phyloP scores from a whole-genome alignment of 2,888 invertebrate genomes.

The Ryuthela nishihirai region DNA sequence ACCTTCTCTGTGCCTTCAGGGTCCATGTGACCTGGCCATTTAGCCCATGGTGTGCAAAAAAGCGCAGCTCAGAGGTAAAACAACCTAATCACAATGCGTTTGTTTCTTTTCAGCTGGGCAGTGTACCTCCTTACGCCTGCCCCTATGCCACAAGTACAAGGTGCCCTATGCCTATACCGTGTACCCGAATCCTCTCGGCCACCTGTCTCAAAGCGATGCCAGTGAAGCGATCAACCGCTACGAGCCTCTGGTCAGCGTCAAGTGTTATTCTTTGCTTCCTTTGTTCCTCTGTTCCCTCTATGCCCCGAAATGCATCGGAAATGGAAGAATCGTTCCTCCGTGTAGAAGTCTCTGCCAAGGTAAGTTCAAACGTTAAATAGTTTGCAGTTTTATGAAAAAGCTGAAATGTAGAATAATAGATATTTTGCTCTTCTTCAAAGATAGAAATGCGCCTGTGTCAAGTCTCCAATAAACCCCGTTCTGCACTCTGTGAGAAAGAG shows the following conservation, averaged over 20 bases:
- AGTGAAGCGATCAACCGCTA: constrained; percentile 37
- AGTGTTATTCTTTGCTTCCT: constrained; percentile 42
- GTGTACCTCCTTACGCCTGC: constrained; percentile 39
- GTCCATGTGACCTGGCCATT: too few relatives aligned
- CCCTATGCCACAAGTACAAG: constrained; percentile 42
- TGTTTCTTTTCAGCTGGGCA: constrained; percentile 10
- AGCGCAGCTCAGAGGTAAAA: too few relatives aligned
- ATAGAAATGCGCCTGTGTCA: too few relatives aligned
- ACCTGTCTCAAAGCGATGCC: constrained; percentile 36
- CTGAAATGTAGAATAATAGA: background rate
- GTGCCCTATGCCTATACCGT: constrained; percentile 41
- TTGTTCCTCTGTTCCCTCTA: constrained; percentile 42
- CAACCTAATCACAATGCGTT: too few relatives aligned
- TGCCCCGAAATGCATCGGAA: constrained; percentile 39
- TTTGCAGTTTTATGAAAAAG: too few relatives aligned
- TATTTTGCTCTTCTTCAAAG: background rate
- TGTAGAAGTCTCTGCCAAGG: constrained; percentile 40
- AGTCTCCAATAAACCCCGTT: too few relatives aligned
- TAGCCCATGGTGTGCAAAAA: too few relatives aligned
- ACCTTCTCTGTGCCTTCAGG: too few relatives aligned
- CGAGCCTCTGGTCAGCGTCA: constrained; percentile 41
- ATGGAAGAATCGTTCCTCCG: constrained; percentile 28
- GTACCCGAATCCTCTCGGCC: constrained; percentile 38
- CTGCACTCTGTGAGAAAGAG: too few relatives aligned
- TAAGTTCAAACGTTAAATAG: constrained; percentile 4